Evolutionary conservation across 30 jellyfish, hydroid and myxozoan genomes (phyloP).

Genomic region (Morbakka virulenta): DNA sequence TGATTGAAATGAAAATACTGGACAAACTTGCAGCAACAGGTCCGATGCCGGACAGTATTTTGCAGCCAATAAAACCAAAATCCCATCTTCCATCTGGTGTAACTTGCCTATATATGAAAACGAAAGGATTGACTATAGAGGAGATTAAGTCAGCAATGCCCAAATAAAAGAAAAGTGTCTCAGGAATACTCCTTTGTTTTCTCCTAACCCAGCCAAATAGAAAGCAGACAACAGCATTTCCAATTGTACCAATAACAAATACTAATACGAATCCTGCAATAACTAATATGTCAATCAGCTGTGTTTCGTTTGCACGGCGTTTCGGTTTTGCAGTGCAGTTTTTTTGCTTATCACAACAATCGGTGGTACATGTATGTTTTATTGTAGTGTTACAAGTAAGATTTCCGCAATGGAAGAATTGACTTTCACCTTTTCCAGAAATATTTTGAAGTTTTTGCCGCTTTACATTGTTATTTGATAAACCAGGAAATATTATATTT

Average conservation of each 20-base stretch:
- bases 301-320: no score
- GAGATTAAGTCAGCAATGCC: conserved; percentile 76
- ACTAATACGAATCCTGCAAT: conserved; percentile 48
- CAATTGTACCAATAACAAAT: conserved; percentile 70
- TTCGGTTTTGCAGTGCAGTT: no score
- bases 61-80: conserved; percentile 87
- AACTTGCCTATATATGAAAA: conserved; percentile 68
- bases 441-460: no score
- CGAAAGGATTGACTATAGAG: conserved; percentile 73
- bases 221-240: conserved; percentile 78
- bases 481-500: no score
- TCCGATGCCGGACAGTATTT: conserved; percentile 64
- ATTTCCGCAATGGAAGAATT: no score
- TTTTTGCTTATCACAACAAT: no score
- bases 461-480: no score
- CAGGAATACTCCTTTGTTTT: conserved; percentile 74
- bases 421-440: no score
- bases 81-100: conserved; percentile 73
- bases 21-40: conserved; percentile 80
- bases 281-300: no score
- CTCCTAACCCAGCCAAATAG: conserved; percentile 66
- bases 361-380: no score
- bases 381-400: no score
- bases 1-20: conserved; percentile 66
- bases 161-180: conserved; percentile 59